These are phyloP conservation scores for Amphipoea oculea DNA, from an alignment of 2,888 invertebrate genomes.

Conservation along the genomic window DNA sequence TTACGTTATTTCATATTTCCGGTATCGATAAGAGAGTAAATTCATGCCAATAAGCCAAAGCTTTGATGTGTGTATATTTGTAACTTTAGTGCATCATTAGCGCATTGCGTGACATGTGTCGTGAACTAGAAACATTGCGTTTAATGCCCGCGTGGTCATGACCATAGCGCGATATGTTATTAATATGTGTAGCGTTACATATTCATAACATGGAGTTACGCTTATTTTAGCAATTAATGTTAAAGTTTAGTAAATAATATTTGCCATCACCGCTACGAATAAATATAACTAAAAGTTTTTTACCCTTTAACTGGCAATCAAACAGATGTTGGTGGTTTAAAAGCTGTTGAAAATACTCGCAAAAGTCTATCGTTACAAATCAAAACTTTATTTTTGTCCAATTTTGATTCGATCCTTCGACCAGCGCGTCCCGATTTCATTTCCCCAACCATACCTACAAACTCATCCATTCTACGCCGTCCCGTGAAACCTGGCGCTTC, in stretches of 20 bases:
- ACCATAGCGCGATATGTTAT: neutral
- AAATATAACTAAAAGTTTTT: neutral
- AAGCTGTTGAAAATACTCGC: neutral
- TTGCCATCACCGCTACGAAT: neutral
- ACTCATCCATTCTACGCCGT: slow-evolving; percentile 1
- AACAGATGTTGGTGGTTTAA: neutral
- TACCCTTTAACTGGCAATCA: neutral
- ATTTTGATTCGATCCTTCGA: neutral
- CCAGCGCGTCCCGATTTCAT: neutral
- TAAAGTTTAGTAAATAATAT: neutral
- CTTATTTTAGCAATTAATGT: too few species aligned
- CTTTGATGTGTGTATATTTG: neutral
- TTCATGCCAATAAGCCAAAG: neutral
- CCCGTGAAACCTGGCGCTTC: slow-evolving; percentile 21
- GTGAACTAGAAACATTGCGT: slow-evolving; percentile 17
- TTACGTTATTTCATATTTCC: too few species aligned
- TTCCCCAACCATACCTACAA: neutral
- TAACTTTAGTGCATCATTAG: too few species aligned
- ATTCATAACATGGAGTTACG: too few species aligned
- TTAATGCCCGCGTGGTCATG: neutral
- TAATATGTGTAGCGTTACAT: neutral
- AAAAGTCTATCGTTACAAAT: neutral
- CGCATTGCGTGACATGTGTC: neutral
- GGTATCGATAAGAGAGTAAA: too few species aligned
- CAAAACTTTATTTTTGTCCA: neutral